Base-by-base conservation (phyloP, 2,888 invertebrate genomes). In the Melieria picta region DNA sequence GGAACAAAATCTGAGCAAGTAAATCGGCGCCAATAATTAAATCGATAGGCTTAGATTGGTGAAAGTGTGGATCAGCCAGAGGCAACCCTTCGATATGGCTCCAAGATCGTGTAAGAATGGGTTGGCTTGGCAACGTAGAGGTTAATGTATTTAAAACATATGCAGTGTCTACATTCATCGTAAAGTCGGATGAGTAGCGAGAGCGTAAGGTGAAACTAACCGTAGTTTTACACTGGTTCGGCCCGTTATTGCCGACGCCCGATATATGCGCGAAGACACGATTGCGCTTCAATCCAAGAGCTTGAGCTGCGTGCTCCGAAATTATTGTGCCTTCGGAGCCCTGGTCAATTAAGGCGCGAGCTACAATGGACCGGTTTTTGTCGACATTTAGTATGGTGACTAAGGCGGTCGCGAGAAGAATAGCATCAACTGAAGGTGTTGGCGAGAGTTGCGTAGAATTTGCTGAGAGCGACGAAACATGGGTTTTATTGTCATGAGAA, bases 261-360 rank as follows among this genome's bases (percentile, higher is more conserved):
- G 42, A 68, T 50, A 72, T 72, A n/a, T 72, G 50, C 4, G 67
- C 67, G 4, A 64, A 67, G n/a, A 46, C 46, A 46, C 42, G n/a
- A 9, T n/a, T 61, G 10, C 66, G 63, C 52, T 63, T 11, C 9
- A 65, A 60, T 5, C 65, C 65, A 10, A 72, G 13, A 6, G 30
- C 7, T 55, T 72, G 72, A 43, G 69, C 46, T 4, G 47, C 72
- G 9, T 58, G 10, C 50, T 72, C 69, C 10, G 72, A 69, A 11
- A 72, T 65, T 30, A 65, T 43, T n/a, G 65, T 67, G 4, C 60
- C 68, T 60, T 65, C 68, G 4, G 69, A 72, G 10, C 72, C 68
- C 47, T 68, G 65, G 48, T 72, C 72, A 7, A 72, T 58, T 3
- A 72, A 57, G 10, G 72, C 72, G 55, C 42, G n/a, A 7, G 65